Evolutionary conservation across 2,888 invertebrate species (phyloP), one percentile per base, ranked within the genome.

Genomic region (Hirudinaria manillensis): DNA sequence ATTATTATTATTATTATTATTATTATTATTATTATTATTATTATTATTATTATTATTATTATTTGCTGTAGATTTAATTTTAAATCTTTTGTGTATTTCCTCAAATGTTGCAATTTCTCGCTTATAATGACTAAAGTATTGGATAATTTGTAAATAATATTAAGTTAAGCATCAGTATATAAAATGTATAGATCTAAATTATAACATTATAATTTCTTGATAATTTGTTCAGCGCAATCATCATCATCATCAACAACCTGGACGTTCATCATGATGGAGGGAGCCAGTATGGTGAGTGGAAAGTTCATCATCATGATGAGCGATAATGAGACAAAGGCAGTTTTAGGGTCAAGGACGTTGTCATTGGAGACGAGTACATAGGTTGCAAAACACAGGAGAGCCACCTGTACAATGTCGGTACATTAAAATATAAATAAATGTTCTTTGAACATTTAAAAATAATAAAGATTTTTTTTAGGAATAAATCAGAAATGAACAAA

Each of bases 251-350:
- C n/a, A 45, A 4, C 77, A 77, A 84, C 84, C 82, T 84, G 82
- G 16, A 84, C 83, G 29, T 82, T 77, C 76, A 81, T 82, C 16
- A 84, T 81, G 86, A 96, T 92, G 89, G 95, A 91, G 91, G 94
- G 93, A 84, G 95, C 95, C 87, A 95, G 90, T 91, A 96, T 92
- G 84, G 93, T 92, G 86, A 97, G 89, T 82, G 97, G 96, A 86
- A 94, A 76, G 68, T 74, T 77, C 36, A 98, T 90, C 82, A 96
- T 93, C 89, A 97, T 96, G 90, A 98, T 94, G 86, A 97, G 90
- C 85, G 96, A 93, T 83, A 97, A 89, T 83, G 96, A 93, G 83
- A 96, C 95, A 88, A 97, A 98, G 84, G 96, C 96, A 86, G 90
- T 93, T 87, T 90, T 89, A 83, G 94, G 91, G 87, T 93, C 91